Conservation (phyloP, 2,888 invertebrate species). For the Eurytoma californica region DNA sequence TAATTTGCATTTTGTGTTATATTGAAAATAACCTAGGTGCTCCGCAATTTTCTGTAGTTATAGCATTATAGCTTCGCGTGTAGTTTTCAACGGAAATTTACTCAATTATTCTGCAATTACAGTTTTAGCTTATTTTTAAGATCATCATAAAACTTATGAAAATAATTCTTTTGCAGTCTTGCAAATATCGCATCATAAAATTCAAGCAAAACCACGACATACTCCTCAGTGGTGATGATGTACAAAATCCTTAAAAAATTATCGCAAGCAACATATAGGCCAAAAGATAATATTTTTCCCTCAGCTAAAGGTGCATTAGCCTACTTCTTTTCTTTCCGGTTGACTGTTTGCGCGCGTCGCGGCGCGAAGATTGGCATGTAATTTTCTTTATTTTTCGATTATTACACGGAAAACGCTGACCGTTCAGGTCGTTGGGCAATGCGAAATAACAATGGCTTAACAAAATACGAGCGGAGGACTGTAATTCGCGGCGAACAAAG, state of each 20-base stretch:
- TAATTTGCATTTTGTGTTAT: no score
- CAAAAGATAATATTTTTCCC: background rate
- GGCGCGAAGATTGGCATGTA: conserved; percentile 32
- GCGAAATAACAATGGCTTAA: conserved; percentile 40
- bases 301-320: background rate
- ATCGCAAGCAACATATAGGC: conserved; percentile 22
- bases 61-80: no score
- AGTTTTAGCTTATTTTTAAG: conserved; percentile 23
- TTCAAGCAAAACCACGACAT: background rate
- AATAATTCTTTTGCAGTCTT: background rate
- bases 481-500: conserved; percentile 44
- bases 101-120: background rate
- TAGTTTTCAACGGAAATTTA: no score
- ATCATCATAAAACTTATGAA: background rate
- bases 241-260: conserved; percentile 19
- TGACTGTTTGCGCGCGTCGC: background rate
- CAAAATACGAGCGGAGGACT: conserved; percentile 20
- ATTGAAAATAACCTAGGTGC: no score
- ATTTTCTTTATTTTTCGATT: conserved; percentile 50
- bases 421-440: conserved; percentile 16
- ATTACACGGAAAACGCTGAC: conserved; percentile 13
- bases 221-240: no score
- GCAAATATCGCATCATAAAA: conserved; percentile 24
- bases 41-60: no score
- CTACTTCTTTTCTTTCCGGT: conserved; percentile 18